Conservation (phyloP, 2,797 vertebrate species). For the Philypnodon macrostomus region DNA sequence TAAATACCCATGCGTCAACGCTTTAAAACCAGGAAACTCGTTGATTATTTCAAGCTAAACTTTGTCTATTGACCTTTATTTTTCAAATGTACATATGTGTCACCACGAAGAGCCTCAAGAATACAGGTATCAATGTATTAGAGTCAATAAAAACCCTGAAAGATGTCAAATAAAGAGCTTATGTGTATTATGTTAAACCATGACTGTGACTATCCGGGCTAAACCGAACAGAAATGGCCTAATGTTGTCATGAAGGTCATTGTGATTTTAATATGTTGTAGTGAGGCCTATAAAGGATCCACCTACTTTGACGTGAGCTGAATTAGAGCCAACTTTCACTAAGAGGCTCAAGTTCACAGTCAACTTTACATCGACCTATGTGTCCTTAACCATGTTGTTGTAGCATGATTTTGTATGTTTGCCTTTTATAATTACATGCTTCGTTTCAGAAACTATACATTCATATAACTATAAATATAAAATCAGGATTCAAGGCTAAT, state of each 20-base stretch:
- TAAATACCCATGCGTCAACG: neutral
- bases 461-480: too few species aligned
- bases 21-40: neutral
- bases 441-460: too few species aligned
- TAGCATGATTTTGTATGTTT: neutral
- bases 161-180: neutral
- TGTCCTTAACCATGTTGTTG: neutral
- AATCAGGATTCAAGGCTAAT: too few species aligned
- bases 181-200: neutral
- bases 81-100: too few species aligned
- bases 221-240: neutral
- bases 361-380: too few species aligned
- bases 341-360: neutral
- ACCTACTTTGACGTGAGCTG: conserved; percentile 53
- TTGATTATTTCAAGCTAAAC: neutral
- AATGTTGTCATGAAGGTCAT: conserved; percentile 69
- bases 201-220: neutral
- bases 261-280: conserved; percentile 18
- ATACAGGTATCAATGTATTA: neutral
- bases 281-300: conserved; percentile 45
- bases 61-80: too few species aligned
- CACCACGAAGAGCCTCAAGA: neutral
- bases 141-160: neutral
- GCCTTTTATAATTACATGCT: too few species aligned
- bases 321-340: conserved; percentile 43